Percentiles rank a stretch among this genome's conserved stretches.
Evolutionary conservation across 2,888 invertebrate genomes (phyloP).

Genomic region (Andrena chrysosceles): DNA sequence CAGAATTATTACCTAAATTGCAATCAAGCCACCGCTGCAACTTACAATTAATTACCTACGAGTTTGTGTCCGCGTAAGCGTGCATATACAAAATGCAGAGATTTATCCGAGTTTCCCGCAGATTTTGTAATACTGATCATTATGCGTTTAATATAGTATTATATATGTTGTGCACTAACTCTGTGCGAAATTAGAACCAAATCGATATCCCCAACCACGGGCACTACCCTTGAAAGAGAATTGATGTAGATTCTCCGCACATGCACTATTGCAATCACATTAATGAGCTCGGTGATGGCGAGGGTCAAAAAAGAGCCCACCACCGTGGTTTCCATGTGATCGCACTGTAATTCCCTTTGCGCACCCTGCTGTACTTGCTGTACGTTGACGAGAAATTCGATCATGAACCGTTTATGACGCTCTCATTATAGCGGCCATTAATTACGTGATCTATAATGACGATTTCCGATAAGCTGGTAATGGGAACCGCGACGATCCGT

Average conservation of each 20-base stretch:
- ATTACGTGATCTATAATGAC: constrained; percentile 26
- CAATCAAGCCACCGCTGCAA: too few relatives aligned
- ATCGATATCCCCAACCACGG: too few relatives aligned
- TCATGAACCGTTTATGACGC: constrained; percentile 37
- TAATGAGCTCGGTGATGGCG: neutral
- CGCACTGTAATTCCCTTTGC: constrained; percentile 9
- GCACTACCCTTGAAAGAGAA: neutral
- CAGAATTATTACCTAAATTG: too few relatives aligned
- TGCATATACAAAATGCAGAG: too few relatives aligned
- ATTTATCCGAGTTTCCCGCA: too few relatives aligned
- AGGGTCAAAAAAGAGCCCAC: constrained; percentile 3
- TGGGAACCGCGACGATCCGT: constrained; percentile 12
- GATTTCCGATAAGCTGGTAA: constrained; percentile 33
- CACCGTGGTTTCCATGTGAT: constrained; percentile 2
- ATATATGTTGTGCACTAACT: too few relatives aligned
- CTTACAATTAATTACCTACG: too few relatives aligned
- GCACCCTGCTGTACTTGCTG: neutral
- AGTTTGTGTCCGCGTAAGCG: too few relatives aligned
- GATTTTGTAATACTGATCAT: too few relatives aligned
- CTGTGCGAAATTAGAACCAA: too few relatives aligned
- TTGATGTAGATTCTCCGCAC: constrained; percentile 4
- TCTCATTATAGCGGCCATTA: constrained; percentile 35
- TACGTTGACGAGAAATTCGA: constrained; percentile 12
- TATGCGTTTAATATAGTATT: too few relatives aligned
- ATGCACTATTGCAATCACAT: constrained; percentile 13